Evolutionary conservation across 2,113 vertebrate species (phyloP).

Genomic region (Acanthochromis polyacanthus): DNA sequence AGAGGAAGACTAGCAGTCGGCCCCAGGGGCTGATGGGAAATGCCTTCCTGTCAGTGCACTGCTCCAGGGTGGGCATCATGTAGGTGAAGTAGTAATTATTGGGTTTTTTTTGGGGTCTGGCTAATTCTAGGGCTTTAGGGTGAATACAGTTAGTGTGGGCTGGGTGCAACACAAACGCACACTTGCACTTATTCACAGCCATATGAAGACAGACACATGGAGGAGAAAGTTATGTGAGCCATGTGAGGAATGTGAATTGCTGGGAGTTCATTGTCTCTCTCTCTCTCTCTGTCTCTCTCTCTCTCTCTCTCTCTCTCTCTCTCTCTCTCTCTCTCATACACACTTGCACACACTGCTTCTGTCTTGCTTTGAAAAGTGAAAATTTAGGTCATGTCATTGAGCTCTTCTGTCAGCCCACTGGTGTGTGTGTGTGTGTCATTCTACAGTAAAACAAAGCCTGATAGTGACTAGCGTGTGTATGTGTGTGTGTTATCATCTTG

Average conservation of each 20-base stretch:
- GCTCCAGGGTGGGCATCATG: slow-evolving; percentile 46
- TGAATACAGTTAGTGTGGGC: slow-evolving; percentile 59
- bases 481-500: slow-evolving; percentile 28
- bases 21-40: slow-evolving; percentile 20
- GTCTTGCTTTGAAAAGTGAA: slow-evolving; percentile 15
- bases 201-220: slow-evolving; percentile 5
- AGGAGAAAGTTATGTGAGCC: slow-evolving; percentile 64
- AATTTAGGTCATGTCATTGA: slow-evolving; percentile 21
- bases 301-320: not conserved
- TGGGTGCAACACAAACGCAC: slow-evolving; percentile 8
- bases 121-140: slow-evolving; percentile 66
- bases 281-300: not conserved
- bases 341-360: slow-evolving; percentile 8
- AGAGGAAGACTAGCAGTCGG: not conserved
- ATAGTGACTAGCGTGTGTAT: not conserved
- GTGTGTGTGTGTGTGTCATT: not conserved
- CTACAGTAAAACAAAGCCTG: not conserved
- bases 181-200: not conserved
- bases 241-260: slow-evolving; percentile 70
- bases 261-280: slow-evolving; percentile 36
- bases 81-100: slow-evolving; percentile 62
- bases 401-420: slow-evolving; percentile 5
- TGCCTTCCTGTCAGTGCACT: slow-evolving; percentile 19
- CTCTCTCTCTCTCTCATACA: not conserved
- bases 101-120: slow-evolving; percentile 56